Conservation (phyloP, 2,797 vertebrate genomes). For the Myotis pilosus region DNA sequence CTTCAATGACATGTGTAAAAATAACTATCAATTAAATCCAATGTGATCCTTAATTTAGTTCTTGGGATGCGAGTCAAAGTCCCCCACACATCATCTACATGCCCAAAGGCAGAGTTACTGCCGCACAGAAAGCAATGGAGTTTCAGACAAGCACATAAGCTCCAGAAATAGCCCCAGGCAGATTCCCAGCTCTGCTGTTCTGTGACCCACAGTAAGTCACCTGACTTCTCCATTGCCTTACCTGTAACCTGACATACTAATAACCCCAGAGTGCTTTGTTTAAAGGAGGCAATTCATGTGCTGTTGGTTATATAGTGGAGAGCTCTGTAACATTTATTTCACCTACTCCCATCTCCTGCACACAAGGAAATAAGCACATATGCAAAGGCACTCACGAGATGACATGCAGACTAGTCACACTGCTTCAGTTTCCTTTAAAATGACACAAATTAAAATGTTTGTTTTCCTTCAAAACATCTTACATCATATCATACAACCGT, state of each 20-base stretch:
- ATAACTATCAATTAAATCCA: constrained; percentile 56
- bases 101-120: not conserved
- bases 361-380: not conserved
- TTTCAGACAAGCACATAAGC: not conserved
- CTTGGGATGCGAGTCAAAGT: constrained; percentile 30
- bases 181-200: not conserved
- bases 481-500: not conserved
- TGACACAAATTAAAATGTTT: not conserved
- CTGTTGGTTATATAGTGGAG: not conserved
- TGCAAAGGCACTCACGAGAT: not conserved
- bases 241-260: not conserved
- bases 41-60: constrained; percentile 53
- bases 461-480: not conserved
- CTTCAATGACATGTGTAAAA: constrained; percentile 48
- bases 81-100: not conserved
- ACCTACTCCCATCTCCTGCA: not conserved
- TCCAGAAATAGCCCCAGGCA: not conserved
- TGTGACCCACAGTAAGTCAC: not conserved
- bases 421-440: not conserved
- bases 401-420: not conserved
- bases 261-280: not conserved
- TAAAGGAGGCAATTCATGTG: not conserved
- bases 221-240: not conserved
- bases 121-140: not conserved
- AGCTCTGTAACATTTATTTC: not conserved